Base-by-base conservation (phyloP, 2,888 invertebrate species). In the Isoperla grammatica region DNA sequence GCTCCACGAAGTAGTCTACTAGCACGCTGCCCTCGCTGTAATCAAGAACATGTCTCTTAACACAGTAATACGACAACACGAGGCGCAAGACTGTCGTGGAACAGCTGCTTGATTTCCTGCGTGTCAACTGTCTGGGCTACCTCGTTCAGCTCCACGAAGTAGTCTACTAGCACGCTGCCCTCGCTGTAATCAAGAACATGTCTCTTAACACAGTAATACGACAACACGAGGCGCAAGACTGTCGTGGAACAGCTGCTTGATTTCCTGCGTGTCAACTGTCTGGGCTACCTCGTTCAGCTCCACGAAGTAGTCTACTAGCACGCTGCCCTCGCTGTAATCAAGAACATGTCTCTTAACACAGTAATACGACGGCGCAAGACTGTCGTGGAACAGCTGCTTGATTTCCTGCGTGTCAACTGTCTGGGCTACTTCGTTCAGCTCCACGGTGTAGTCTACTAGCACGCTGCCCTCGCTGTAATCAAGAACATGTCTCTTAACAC, bases 101-200 rank as follows among this genome's bases (percentile, higher is more conserved):
- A 85, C 2, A 84, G 72, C 64, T 81, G 80, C 69, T 87, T 88
- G 54, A 90, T 80, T 71, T 88, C 86, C 60, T 80, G 70, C 0
- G 89, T 89, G 67, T 88, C 82, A 13, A 90, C 79, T 68, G 81
- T 82, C 59, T 82, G 79, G 43, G 82, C 84, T 2, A 91, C 79
- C 67, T 91, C 87, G 65, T 85, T 85, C 61, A 94, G 73, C 75
- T 91, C 90, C 13, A 94, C 87, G 66, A 90, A 86, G 71, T 90
- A 94, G 72, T 94, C 94, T 12, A 93, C 93, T 13, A 94, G 77
- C 49, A 94, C 87, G 67, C 92, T 92, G 59, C 93, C 93, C 71
- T 88, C 81, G 70, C 87, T 92, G 70, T 62, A 76, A 71, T 57
- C 62, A 55, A 57, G 35, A 53, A 40, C 17, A 29, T 2, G 42